Evolutionary conservation across 2,113 vertebrate genomes (phyloP).

Genomic region (Plecotus auritus): DNA sequence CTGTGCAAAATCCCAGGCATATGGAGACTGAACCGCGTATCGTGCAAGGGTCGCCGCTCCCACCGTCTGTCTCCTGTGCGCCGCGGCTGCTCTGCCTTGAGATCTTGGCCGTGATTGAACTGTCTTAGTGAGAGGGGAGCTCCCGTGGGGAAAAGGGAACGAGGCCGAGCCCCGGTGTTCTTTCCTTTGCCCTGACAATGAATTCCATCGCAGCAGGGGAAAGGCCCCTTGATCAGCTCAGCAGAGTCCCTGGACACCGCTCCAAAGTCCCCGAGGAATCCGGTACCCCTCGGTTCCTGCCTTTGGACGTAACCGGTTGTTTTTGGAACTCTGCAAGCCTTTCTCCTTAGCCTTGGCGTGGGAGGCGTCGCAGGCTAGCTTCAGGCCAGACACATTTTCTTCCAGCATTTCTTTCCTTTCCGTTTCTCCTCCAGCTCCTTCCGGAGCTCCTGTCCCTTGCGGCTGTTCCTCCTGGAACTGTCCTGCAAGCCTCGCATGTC

Average conservation of each 20-base stretch:
- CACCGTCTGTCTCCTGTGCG: neutral
- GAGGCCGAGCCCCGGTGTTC: neutral
- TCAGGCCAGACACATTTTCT: neutral
- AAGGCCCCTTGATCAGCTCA: neutral
- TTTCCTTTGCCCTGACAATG: neutral
- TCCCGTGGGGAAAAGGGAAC: rapidly evolving
- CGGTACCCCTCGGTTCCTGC: neutral
- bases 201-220: neutral
- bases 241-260: neutral
- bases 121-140: rapidly evolving
- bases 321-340: neutral
- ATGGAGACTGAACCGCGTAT: too few relatives aligned
- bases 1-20: neutral
- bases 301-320: neutral
- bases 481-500: neutral
- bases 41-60: neutral
- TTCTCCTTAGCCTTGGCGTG: neutral
- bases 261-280: neutral
- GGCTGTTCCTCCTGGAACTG: neutral
- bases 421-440: neutral
- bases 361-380: neutral
- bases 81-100: neutral
- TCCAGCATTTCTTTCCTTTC: neutral
- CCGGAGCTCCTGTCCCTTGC: neutral
- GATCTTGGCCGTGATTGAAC: neutral